A percentile compares a stretch with the other conserved stretches of the same genome.
Conservation (phyloP, 2,797 vertebrate species). For the Onychomys arenicola region DNA sequence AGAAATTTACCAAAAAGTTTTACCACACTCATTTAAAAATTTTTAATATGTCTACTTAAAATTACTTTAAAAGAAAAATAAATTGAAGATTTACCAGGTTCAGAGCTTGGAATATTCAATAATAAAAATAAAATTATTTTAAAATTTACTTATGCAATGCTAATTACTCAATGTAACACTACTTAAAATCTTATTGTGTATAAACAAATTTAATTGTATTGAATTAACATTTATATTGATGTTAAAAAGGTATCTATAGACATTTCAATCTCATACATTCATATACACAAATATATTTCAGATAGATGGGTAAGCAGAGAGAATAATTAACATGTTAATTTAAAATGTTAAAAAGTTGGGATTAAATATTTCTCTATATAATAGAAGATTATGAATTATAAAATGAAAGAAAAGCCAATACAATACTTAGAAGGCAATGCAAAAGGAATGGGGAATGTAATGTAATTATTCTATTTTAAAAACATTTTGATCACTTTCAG, state of each 20-base stretch:
- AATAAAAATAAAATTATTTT: neutral
- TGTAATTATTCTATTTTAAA: neutral
- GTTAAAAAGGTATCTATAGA: too few relatives aligned
- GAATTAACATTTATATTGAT: too few relatives aligned
- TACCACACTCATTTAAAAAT: neutral
- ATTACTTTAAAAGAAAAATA: neutral
- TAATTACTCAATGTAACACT: neutral
- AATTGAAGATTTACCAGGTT: neutral
- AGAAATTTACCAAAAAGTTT: neutral
- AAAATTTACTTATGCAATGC: neutral
- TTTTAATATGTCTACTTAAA: too few relatives aligned
- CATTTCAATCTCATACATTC: neutral
- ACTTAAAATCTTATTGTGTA: neutral
- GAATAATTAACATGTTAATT: neutral
- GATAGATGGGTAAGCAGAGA: neutral
- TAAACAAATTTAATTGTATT: neutral
- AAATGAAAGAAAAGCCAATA: neutral
- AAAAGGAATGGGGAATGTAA: neutral
- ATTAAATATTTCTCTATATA: neutral
- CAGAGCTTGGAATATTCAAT: neutral
- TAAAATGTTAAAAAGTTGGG: neutral
- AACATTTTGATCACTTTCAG: neutral
- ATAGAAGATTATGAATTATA: neutral
- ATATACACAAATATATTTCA: neutral
- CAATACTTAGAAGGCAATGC: too few relatives aligned